phyloP scores from a whole-genome alignment of 2,888 invertebrate genomes.

The Acronicta psi region DNA sequence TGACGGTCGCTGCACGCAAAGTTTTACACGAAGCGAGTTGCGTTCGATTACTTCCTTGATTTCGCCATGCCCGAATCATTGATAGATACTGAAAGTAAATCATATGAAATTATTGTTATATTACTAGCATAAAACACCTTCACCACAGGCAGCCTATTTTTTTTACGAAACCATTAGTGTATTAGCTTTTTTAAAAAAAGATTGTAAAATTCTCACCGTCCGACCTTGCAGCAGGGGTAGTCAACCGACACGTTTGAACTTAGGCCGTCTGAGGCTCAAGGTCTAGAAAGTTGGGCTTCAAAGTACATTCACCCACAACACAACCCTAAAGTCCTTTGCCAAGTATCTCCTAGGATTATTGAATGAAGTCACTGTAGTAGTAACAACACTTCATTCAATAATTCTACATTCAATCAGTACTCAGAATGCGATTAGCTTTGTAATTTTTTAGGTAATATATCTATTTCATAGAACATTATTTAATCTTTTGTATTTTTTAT shows the following conservation, averaged over 20 bases:
- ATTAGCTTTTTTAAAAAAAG: not conserved
- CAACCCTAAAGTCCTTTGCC: slow-evolving; percentile 48
- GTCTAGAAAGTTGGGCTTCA: slow-evolving; percentile 65
- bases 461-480: no score
- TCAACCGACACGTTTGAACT: slow-evolving; percentile 61
- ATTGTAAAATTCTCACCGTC: slow-evolving; percentile 29
- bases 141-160: no score
- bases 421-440: slow-evolving; percentile 8
- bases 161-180: not conserved
- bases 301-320: slow-evolving; percentile 51
- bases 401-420: no score
- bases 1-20: slow-evolving; percentile 62
- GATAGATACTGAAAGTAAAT: slow-evolving; percentile 69
- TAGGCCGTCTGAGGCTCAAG: slow-evolving; percentile 65
- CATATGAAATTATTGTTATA: not conserved
- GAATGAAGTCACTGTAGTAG: slow-evolving; percentile 6
- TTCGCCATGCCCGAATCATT: slow-evolving; percentile 58
- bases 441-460: no score
- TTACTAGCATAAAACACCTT: no score
- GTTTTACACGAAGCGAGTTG: slow-evolving; percentile 37
- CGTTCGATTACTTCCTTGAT: slow-evolving; percentile 72
- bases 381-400: no score
- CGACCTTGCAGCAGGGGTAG: slow-evolving; percentile 66
- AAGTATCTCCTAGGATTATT: slow-evolving; percentile 25
- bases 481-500: no score